Percentiles rank a stretch among this genome's conserved stretches.
Evolutionary conservation across 2,797 vertebrate species (phyloP).

Genomic region (Lepus oiostolus): DNA sequence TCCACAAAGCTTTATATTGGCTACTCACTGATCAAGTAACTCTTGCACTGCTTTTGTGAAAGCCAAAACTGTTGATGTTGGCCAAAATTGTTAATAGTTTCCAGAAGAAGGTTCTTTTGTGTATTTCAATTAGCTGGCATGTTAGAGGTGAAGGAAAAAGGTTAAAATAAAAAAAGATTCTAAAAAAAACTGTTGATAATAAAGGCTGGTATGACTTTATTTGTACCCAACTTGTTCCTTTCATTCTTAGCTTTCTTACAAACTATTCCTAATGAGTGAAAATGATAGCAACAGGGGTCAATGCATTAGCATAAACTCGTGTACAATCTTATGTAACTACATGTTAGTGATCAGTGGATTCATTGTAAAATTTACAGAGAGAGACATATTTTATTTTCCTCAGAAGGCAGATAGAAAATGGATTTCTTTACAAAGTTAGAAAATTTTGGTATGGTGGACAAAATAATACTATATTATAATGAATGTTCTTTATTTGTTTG

Average conservation of each 20-base stretch:
- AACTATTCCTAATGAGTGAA: not conserved
- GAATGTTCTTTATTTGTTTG: slow-evolving; percentile 53
- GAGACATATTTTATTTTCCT: slow-evolving; percentile 27
- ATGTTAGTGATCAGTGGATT: not conserved
- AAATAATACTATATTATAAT: not conserved
- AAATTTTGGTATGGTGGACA: slow-evolving; percentile 12
- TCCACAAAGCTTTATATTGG: not conserved
- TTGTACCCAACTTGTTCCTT: not conserved
- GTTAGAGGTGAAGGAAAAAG: not conserved
- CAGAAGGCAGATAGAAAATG: not conserved
- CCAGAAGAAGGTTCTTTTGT: slow-evolving; percentile 16
- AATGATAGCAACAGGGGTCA: not conserved
- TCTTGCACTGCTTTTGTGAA: not conserved
- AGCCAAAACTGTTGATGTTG: not conserved
- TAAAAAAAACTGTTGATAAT: not conserved
- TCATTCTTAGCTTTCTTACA: not conserved
- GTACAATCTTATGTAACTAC: not conserved
- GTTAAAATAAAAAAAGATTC: not conserved
- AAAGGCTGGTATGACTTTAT: not conserved
- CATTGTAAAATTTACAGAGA: not conserved
- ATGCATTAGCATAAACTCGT: not conserved
- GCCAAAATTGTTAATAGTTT: not conserved
- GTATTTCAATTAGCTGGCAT: not conserved
- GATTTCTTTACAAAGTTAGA: slow-evolving; percentile 22
- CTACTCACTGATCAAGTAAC: not conserved